Base-by-base conservation (phyloP, 2,113 vertebrate genomes). In the Chascanopsetta lugubris region DNA sequence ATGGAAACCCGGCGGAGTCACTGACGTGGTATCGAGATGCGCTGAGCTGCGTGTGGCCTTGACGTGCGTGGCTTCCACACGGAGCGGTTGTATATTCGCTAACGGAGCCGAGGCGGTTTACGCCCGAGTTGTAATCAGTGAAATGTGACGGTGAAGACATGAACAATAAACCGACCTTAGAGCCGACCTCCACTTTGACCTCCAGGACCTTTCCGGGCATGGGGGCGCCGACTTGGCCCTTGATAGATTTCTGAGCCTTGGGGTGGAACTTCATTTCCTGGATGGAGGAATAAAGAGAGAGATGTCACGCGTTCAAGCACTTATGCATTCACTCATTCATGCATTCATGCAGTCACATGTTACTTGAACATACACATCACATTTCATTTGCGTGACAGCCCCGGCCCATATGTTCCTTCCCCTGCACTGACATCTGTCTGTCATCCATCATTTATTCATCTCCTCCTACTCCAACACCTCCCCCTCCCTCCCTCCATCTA, bases 261-360 rank as follows among this genome's bases (percentile, higher is more conserved):
- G 95, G 96, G 59, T 97, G 96, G 88, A 98, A 95, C 76, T 97
- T 95, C 95, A 98, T 95, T 84, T 97, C 96, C 96, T 97, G 74
- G 40, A 26, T 45, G 32, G 53, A 45, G 42, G 12, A 36, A 72
- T 3, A 77, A 29, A 69, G 42, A 13, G 29, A n/a, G 11, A 68
- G 3, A 72, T 53, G 29, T 62, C n/a, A n/a, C n/a, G n/a, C n/a
- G n/a, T n/a, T n/a, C n/a, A n/a, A n/a, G n/a, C n/a, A n/a, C 5
- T 15, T 26, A 63, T 5, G 17, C n/a, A 10, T 73, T n/a, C n/a
- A 32, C 75, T 54, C 38, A 51, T 74, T 26, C 22, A 29, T 27
- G 8, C 7, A 22, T 3, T 47, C 29, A 29, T 5, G 8, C 8
- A 36, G 12, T n/a, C 42, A 20, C 8, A 30, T 34, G n/a, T 12